These are phyloP conservation scores for Halcyon senegalensis DNA, from an alignment of 2,113 vertebrate species.

Conservation along the genomic window DNA sequence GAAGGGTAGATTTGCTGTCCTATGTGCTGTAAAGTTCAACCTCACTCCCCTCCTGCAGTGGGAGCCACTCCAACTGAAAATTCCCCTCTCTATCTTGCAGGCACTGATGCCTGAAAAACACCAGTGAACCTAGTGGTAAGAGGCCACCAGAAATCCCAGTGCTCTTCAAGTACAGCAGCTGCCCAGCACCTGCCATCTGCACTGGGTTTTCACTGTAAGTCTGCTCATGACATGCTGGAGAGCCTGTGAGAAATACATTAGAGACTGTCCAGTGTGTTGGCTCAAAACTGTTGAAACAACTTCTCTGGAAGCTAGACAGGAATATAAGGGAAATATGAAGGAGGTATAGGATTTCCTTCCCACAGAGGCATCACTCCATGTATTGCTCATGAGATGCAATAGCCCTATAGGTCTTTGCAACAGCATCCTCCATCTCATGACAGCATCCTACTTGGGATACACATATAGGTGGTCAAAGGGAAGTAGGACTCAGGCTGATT, in stretches of 20 bases:
- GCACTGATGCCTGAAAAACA: not conserved
- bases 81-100: not conserved
- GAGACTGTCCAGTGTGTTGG: not conserved
- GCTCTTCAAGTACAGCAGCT: not conserved
- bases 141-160: not conserved
- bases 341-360: not conserved
- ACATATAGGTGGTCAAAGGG: not conserved
- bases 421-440: not conserved
- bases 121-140: not conserved
- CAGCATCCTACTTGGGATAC: not conserved
- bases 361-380: not conserved
- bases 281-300: not conserved
- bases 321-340: not conserved
- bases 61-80: not conserved
- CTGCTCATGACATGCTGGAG: not conserved
- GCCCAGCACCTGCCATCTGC: not conserved
- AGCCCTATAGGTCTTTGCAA: not conserved
- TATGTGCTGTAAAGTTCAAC: not conserved
- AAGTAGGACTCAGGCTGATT: not conserved
- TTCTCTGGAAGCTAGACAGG: not conserved
- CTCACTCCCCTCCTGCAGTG: not conserved
- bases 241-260: not conserved
- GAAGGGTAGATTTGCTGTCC: not conserved
- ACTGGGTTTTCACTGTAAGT: not conserved
- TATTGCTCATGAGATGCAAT: fast-evolving